Percentiles rank a stretch among this genome's conserved stretches.
Evolutionary conservation across 1,140 invertebrate species (phyloP).

Genomic region (Chionoecetes opilio): DNA sequence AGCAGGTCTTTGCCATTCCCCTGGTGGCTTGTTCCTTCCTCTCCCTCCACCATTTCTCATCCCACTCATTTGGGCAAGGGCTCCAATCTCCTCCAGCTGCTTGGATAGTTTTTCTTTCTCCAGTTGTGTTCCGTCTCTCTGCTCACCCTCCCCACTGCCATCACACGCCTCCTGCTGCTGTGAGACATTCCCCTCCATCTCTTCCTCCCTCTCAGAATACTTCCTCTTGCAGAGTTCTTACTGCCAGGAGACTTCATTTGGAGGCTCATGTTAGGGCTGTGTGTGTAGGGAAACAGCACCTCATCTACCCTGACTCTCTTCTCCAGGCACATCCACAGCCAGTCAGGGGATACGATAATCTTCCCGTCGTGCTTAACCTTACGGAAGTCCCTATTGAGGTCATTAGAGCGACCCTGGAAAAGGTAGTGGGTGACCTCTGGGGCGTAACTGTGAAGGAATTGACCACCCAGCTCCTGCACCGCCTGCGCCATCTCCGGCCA

Average conservation of each 20-base stretch:
- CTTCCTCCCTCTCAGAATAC: neutral
- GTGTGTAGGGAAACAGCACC: constrained; percentile 84
- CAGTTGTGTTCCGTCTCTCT: constrained; percentile 75
- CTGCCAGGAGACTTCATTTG: constrained; percentile 80
- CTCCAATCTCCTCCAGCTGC: constrained; percentile 70
- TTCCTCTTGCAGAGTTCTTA: constrained; percentile 78
- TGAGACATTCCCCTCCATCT: constrained; percentile 38
- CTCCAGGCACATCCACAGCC: constrained; percentile 84
- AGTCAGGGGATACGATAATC: constrained; percentile 84
- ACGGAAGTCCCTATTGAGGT: constrained; percentile 84
- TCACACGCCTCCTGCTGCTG: constrained; percentile 32
- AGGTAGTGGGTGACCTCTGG: constrained; percentile 84
- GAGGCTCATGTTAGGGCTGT: constrained; percentile 83
- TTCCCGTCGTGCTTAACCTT: constrained; percentile 84
- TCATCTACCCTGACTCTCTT: constrained; percentile 84
- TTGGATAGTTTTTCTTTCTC: constrained; percentile 74
- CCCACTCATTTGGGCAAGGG: constrained; percentile 51
- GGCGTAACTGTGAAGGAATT: constrained; percentile 84
- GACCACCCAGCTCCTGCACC: constrained; percentile 84
- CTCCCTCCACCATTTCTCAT: constrained; percentile 4
- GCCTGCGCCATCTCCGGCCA: constrained; percentile 83
- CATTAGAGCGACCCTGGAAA: constrained; percentile 84
- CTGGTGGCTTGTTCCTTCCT: constrained; percentile 52
- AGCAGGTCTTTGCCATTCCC: constrained; percentile 47
- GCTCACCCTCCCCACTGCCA: neutral